Base-by-base conservation (phyloP, 2,888 invertebrate species). In the Netelia virgata region DNA sequence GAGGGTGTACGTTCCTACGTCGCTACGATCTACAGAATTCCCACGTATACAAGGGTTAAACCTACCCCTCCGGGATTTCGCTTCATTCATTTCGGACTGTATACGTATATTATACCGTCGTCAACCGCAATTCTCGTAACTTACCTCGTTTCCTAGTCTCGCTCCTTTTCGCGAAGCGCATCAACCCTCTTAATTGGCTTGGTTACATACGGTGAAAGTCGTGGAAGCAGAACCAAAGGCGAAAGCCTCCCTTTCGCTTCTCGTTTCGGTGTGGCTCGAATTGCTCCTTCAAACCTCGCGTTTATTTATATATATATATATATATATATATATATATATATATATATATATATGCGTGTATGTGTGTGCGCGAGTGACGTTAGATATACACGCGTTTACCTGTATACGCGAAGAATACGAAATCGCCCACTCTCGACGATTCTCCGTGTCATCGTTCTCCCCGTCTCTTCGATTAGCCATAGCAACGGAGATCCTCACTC, bases 211-310 rank as follows among this genome's bases (percentile, higher is more conserved):
- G 74, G 36, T 64, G 59, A 41, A 20, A 36, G 28, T 55, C 11
- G 11, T 9, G n/a, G n/a, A 41, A 50, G 23, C 36, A 64, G 16
- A 47, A 70, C 53, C 64, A 64, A 63, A 72, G 75, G 23, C 50
- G 70, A 75, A 75, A 79, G 72, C 70, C 70, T 66, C 75, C 59
- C 70, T 55, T 78, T 69, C 69, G 74, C 36, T 74, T 63, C 55
- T 64, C 75, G 79, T 59, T 79, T 74, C 16, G 55, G 57, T 69
- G 18, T 23, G 55, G 23, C n/a, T 75, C 14, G 53, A 79, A 79
- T 79, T 83, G 70, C 75, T 43, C n/a, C 36, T 36, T 36, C 6
- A 36, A 36, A 36, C 6, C 36, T 47, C 47, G 70, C 63, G 72
- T 53, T 79, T 83, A 70, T 59, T 70, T 55, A 41, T 50, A 66